Base-by-base conservation (phyloP, 1,140 invertebrate genomes). In the Mizuhopecten yessoensis region DNA sequence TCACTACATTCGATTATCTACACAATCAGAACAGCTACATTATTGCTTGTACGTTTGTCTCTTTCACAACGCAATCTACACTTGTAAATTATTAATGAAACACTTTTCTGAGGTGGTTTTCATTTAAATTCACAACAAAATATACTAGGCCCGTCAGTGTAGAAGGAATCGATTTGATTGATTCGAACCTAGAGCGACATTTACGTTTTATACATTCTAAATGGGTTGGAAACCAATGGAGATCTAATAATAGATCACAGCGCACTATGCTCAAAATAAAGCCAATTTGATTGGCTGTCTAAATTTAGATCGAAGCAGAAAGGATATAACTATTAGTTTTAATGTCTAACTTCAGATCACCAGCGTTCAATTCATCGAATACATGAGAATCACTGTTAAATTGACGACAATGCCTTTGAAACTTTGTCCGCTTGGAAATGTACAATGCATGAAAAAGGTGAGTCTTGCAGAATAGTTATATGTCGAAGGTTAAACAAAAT, bases 231-330 rank as follows among this genome's bases (percentile, higher is more conserved):
- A 75, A 75, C 57, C 57, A 75, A 17, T 75, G 57, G 57, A 75
- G 57, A 75, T 75, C 57, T 75, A 75, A 29, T 3, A 75, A 75
- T 75, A 75, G 57, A 75, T 75, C 57, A 29, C n/a, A n/a, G 3
- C 57, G 5, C 3, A 75, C 23, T 13, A 20, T 29, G 15, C 57
- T 75, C 57, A 75, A 75, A 75, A 75, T 75, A 75, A 29, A 75
- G 57, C 57, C n/a, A 75, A 7, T 75, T 17, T 75, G 57, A 75
- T 75, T 75, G 57, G 57, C 57, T 75, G 57, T 75, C 57, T 75
- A 75, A 75, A 75, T 75, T 75, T 75, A 75, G 57, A 75, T 75
- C 11, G 57, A 75, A 29, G n/a, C 29, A 29, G 57, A 75, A 13
- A 75, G 17, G 2, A 3, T 75, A 75, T 75, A 75, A 75, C 57